Percentiles rank a stretch among this genome's conserved stretches.
Conservation (phyloP, 2,888 invertebrate species). For the Aethes cnicana region DNA sequence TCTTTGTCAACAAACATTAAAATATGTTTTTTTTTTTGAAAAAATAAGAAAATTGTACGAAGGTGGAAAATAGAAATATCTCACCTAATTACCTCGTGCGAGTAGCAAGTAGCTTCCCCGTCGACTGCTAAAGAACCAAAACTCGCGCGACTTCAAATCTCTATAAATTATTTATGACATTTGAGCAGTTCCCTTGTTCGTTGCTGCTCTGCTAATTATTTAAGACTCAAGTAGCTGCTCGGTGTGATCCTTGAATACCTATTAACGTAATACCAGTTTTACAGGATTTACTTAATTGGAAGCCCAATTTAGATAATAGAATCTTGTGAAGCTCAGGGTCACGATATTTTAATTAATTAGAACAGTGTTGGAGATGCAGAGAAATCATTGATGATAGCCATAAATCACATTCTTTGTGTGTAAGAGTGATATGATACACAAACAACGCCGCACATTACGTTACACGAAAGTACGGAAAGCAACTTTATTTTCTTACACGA, state of each 20-base stretch:
- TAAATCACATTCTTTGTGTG: no score
- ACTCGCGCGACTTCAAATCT: slow-evolving; percentile 65
- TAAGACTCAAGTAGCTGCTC: slow-evolving; percentile 59
- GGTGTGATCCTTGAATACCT: slow-evolving; percentile 57
- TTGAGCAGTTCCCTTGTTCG: slow-evolving; percentile 64
- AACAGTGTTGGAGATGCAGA: background rate
- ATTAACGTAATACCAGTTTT: slow-evolving; percentile 45
- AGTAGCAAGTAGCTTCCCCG: slow-evolving; percentile 40
- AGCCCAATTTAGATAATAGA: slow-evolving; percentile 30
- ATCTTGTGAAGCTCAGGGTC: slow-evolving; percentile 12
- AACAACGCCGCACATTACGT: no score
- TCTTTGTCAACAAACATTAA: background rate
- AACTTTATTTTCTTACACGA: no score
- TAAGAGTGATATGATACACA: no score
- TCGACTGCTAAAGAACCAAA: slow-evolving; percentile 60
- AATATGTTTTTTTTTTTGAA: background rate
- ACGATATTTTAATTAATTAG: slow-evolving; percentile 7
- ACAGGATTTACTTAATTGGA: slow-evolving; percentile 51
- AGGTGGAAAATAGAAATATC: no score
- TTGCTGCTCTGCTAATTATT: slow-evolving; percentile 60
- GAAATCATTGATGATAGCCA: background rate
- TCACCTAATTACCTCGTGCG: slow-evolving; percentile 45
- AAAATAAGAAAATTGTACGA: slow-evolving; percentile 26
- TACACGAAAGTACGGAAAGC: no score
- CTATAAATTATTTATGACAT: slow-evolving; percentile 75